Evolutionary conservation across 2,797 vertebrate species (phyloP), one percentile per base, ranked within the genome.

Genomic region (Neostethus bicornis): DNA sequence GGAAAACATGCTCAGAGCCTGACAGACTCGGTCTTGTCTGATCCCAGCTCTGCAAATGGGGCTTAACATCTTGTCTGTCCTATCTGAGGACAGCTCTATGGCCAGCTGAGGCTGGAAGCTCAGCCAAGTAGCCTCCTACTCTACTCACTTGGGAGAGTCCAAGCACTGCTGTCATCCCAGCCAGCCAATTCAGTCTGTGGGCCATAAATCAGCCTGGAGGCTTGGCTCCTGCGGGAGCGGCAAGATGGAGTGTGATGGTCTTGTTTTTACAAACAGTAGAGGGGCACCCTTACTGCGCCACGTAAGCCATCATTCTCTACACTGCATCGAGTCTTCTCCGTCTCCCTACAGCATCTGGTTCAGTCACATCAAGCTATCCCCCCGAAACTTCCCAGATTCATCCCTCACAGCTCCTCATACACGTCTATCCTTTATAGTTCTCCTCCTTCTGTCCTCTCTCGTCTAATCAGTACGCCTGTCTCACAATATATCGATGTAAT

Each of bases 201-300:
- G 77, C 83, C 84, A 93, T 93, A 91, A 92, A 93, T 93, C 91
- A 92, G 90, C 89, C 87, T 52, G 70, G 75, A 90, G 92, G 87
- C 86, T 80, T 67, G 71, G 87, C 83, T 89, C 91, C 89, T 82
- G 81, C 59, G 90, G 90, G 92, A 92, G 82, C 66, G 38, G 80
- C 85, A 90, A 93, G 92, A 93, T 92, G 89, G 89, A 93, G 91
- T 91, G 87, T 91, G 91, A 93, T 92, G 90, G 89, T 91, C 91
- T 92, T 92, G 89, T 91, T 93, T 91, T 91, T 90, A 91, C 91
- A 92, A 92, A 92, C 87, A 91, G 90, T 86, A 81, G 87, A 91
- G 88, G 89, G 85, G 89, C 86, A 90, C 83, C 85, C 88, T 89
- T 79, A 81, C 80, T 78, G 81, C 77, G 76, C 84, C 84, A 79